Evolutionary conservation across 1,140 invertebrate species (phyloP).

Genomic region (Hestina assimilis): DNA sequence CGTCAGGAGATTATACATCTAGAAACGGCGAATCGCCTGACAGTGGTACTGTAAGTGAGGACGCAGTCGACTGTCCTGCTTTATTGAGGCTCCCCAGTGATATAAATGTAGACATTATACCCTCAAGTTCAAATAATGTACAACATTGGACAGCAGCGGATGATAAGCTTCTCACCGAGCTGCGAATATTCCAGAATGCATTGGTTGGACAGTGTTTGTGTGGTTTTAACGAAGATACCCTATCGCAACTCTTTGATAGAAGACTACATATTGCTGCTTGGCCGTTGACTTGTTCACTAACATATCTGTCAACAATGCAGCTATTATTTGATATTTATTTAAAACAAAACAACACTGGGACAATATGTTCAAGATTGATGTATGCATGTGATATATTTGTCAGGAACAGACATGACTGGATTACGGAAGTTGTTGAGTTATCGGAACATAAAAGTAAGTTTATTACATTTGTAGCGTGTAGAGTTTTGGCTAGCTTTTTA

Average conservation of each 20-base stretch:
- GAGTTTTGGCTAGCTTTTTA: slow-evolving; percentile 89
- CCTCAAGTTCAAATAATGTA: slow-evolving; percentile 55
- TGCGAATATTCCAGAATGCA: slow-evolving; percentile 79
- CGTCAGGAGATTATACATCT: slow-evolving; percentile 52
- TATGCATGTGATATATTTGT: slow-evolving; percentile 89
- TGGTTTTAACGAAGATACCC: slow-evolving; percentile 83
- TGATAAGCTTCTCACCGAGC: slow-evolving; percentile 60
- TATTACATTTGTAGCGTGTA: slow-evolving; percentile 87
- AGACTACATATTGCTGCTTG: slow-evolving; percentile 84
- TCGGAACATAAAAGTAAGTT: slow-evolving; percentile 88
- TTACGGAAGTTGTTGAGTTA: slow-evolving; percentile 89
- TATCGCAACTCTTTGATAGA: slow-evolving; percentile 84
- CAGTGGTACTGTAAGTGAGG: slow-evolving; percentile 73
- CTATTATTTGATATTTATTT: slow-evolving; percentile 90
- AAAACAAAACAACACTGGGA: slow-evolving; percentile 88
- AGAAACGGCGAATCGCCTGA: slow-evolving; percentile 69
- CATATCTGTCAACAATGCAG: slow-evolving; percentile 90
- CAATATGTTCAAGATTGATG: slow-evolving; percentile 88
- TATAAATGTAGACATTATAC: slow-evolving; percentile 50
- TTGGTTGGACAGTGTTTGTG: slow-evolving; percentile 88
- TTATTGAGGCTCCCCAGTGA: slow-evolving; percentile 56
- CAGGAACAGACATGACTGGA: slow-evolving; percentile 87
- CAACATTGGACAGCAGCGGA: slow-evolving; percentile 56
- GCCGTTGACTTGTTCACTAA: slow-evolving; percentile 84
- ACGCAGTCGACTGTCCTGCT: slow-evolving; percentile 71